Evolutionary conservation across 2,113 vertebrate species (phyloP), one percentile per base, ranked within the genome.

Genomic region (Tylochromis polylepis): DNA sequence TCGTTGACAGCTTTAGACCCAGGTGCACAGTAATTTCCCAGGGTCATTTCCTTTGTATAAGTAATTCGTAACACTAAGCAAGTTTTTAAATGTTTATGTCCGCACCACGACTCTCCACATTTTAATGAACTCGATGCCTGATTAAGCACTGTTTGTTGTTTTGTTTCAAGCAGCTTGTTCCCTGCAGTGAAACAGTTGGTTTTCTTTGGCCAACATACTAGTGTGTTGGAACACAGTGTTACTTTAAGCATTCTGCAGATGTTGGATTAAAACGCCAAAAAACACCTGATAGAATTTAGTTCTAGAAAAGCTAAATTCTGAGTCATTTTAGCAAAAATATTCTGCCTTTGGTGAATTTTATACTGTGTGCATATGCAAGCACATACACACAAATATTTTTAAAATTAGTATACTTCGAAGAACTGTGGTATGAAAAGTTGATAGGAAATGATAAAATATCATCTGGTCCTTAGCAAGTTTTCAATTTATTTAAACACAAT

Each of bases 211-310:
- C 56, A 72, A 31, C 29, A 2, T 29, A 8, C 60, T 24, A 10
- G 57, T 41, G 67, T 86, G 84, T 49, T 49, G 67, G 41, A 89
- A 88, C 79, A 65, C 8, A 11, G 51, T 24, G 53, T 75, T 62
- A 24, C 88, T 88, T 90, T 93, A 20, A 89, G 46, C 46, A n/a
- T n/a, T 77, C 72, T 77, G 18, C 46, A 53, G n/a, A 29, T 3
- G 18, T 14, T 14, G 5, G 29, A 79, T 46, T 79, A 82, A 83
- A 49, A 82, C 84, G 82, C 34, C 46, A 72, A 59, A 72, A 72
- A 34, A 15, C 43, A 83, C 27, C 15, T 49, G 34, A 58, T 29
- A 6, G 34, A 22, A 14, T 38, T 67, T 22, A 65, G 5, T 81
- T 83, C 36, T 55, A 18, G 8, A 79, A 65, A 11, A 65, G 31